Base-by-base conservation (phyloP, 1,140 invertebrate species). In the Diorhabda sublineata region DNA sequence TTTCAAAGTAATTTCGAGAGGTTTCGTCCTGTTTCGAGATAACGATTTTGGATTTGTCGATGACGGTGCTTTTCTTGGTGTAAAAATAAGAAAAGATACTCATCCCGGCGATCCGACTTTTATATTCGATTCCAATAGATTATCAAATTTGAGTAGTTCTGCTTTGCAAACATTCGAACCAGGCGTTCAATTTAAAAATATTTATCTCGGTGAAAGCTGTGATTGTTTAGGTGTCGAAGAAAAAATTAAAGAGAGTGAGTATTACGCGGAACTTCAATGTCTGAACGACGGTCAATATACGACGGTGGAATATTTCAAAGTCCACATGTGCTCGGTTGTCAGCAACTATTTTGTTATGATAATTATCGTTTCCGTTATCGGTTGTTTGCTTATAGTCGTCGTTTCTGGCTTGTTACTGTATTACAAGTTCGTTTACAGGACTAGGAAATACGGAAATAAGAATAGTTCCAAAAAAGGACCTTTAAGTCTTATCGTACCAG, bases 401-500 rank as follows among this genome's bases (percentile, higher is more conserved):
- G 6, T 64, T 4, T 8, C 63, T 7, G 62, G 52, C 7, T 71
- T 70, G 52, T 69, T 80, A 8, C 64, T 69, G 6, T 71, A 75
- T 57, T 81, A 78, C 62, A 70, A 73, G 44, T 70, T 71, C 58
- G 69, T 76, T 44, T 77, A 78, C 52, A 71, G 68, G 44, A 73
- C 75, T 47, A 70, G 72, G n/a, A 79, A 76, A 64, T 80, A 80
- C 81, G 84, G 76, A 82, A 85, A 75, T 71, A 85, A 74, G 80
- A 86, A 79, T 83, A 67, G 58, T 4, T 67, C 67, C 5, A 78
- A 80, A 69, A 74, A 74, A 7, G 74, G 73, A 47, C 72, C 75
- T 26, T 42, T 86, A 70, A 85, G 84, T 26, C 83, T 93, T 79
- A 89, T 93, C 45, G 86, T 92, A 69, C 92, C 92, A 0, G 91